phyloP scores from a whole-genome alignment of 2,113 vertebrate species.

The Trinectes maculatus region DNA sequence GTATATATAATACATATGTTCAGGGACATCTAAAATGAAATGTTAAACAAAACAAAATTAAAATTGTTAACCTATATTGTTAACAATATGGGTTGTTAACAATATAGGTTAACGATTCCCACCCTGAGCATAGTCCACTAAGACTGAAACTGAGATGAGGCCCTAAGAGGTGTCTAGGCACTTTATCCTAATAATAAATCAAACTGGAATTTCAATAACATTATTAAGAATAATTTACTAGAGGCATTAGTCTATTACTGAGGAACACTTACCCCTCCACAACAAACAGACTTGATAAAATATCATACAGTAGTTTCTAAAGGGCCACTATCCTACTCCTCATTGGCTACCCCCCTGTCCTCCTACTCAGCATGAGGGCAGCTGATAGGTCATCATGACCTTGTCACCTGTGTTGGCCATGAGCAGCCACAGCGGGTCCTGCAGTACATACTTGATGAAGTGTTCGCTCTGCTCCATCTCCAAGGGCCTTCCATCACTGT shows the following conservation, averaged over 20 bases:
- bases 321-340: slow-evolving; percentile 8
- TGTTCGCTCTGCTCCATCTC: slow-evolving; percentile 73
- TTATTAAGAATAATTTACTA: no score
- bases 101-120: no score
- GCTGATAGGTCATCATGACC: slow-evolving; percentile 93
- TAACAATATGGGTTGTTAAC: no score
- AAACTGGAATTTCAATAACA: no score
- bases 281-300: slow-evolving; percentile 21
- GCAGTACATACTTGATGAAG: slow-evolving; percentile 83
- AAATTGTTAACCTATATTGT: no score
- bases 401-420: slow-evolving; percentile 86
- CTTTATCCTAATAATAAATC: not conserved
- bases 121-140: no score
- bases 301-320: not conserved
- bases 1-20: no score
- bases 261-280: slow-evolving; percentile 1
- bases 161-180: not conserved
- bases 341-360: slow-evolving; percentile 6
- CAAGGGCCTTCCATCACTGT: slow-evolving; percentile 30
- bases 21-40: no score
- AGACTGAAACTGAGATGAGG: no score
- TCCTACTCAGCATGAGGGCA: slow-evolving; percentile 87
- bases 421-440: slow-evolving; percentile 89
- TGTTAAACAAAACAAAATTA: no score
- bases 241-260: not conserved